Evolutionary conservation across 2,888 invertebrate species (phyloP), one percentile per base, ranked within the genome.

Genomic region (Elmis aenea): DNA sequence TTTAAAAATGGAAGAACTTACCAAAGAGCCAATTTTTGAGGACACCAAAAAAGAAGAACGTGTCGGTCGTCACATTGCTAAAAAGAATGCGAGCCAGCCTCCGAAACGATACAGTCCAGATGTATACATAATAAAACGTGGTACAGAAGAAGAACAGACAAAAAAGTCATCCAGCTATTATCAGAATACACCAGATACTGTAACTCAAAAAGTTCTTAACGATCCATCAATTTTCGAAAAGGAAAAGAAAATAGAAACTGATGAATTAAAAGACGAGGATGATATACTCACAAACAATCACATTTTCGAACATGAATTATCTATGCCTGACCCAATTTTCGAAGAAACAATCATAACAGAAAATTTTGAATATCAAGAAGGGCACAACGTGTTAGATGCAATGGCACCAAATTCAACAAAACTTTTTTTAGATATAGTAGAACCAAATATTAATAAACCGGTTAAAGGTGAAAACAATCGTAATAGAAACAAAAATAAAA

Each of bases 281-380:
- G 2, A 3, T 8, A 15, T 8, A 15, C 9, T 13, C 9, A 13
- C n/a, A 4, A 2, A 5, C 10, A 14, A 23, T 6, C 22, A 31
- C 10, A 23, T 31, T 14, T 14, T 24, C 3, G 31, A 31, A 15
- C 13, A 8, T 14, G 31, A 31, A 15, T 10, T 31, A 14, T 23
- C 31, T 23, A 23, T 31, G 23, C 31, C 31, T 5, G 31, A 23
- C 6, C 24, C 31, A 3, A 31, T 31, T 3, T 31, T 31, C 9
- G 31, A 31, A 24, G 31, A 31, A 14, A 31, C 31, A n/a, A 24
- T 31, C 13, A 11, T 31, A 13, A 31, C 31, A 10, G 29, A 29
- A 18, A 12, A 21, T 11, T 20, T 21, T 12, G 9, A 29, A 3
- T 6, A 11, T 8, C 9, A 4, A 16, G 4, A 15, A 16, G 16